These are phyloP conservation scores for Pseudochaenichthys georgianus DNA, from an alignment of 2,797 vertebrate species.

Conservation along the genomic window DNA sequence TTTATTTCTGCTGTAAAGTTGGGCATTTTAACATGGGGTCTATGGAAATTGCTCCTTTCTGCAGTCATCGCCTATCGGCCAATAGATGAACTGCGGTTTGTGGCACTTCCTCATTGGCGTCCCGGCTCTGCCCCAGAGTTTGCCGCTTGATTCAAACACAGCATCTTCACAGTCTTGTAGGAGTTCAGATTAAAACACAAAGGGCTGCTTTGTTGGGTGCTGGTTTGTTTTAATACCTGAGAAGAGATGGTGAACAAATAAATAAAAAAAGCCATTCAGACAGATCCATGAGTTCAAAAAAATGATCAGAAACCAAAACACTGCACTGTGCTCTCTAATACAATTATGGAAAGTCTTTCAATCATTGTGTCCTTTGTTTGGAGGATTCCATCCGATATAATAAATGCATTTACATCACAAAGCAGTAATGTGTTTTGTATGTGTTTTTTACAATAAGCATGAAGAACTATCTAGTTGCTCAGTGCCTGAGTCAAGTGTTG, in stretches of 20 bases:
- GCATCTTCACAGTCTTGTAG: too few species aligned
- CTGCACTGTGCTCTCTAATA: not conserved
- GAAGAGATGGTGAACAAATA: not conserved
- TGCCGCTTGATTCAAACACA: too few species aligned
- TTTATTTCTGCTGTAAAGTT: too few species aligned
- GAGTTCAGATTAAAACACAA: not conserved
- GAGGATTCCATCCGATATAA: not conserved
- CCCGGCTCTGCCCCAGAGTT: too few species aligned
- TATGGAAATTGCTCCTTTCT: too few species aligned
- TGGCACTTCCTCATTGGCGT: too few species aligned
- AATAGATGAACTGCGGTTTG: too few species aligned
- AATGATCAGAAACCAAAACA: not conserved
- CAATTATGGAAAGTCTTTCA: not conserved
- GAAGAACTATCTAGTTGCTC: not conserved
- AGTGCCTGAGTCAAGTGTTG: slow-evolving; percentile 23
- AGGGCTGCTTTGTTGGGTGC: not conserved
- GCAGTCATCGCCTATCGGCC: too few species aligned
- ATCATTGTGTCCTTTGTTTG: not conserved
- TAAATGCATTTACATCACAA: too few species aligned
- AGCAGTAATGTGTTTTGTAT: not conserved
- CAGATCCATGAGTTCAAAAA: slow-evolving; percentile 4
- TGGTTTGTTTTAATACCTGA: not conserved
- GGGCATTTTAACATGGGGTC: too few species aligned
- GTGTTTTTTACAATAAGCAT: not conserved
- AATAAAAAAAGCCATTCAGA: not conserved